Evolutionary conservation across 35 echinoderm and acorn worm genomes (phyloP).

Genomic region (Lytechinus pictus): DNA sequence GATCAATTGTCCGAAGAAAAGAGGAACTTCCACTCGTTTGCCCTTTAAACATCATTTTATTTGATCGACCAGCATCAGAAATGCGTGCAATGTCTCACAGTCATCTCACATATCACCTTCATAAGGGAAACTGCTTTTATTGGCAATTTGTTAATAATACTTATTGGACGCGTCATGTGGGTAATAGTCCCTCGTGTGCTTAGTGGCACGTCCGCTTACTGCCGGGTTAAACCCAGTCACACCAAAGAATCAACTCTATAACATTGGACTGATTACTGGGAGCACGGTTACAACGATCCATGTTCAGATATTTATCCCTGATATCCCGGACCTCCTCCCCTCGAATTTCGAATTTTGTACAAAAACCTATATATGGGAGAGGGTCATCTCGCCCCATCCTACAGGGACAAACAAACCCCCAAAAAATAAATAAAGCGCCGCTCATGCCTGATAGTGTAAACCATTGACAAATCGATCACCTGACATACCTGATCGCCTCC

Average conservation of each 20-base stretch:
- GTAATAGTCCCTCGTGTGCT: neutral
- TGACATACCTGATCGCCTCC: neutral
- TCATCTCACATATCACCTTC: neutral
- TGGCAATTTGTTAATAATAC: neutral
- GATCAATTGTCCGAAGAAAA: neutral
- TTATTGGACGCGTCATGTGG: neutral
- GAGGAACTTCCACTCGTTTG: neutral
- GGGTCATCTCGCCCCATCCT: too few species aligned
- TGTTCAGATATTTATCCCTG: too few species aligned
- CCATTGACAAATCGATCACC: too few species aligned
- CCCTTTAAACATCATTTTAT: neutral
- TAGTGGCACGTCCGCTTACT: neutral
- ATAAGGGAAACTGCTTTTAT: neutral
- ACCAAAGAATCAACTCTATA: too few species aligned
- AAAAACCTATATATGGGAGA: too few species aligned
- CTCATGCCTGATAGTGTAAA: too few species aligned
- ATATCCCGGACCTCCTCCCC: too few species aligned
- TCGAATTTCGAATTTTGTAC: too few species aligned
- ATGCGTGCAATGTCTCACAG: neutral
- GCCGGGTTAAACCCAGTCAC: neutral
- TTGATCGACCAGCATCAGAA: neutral
- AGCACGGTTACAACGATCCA: too few species aligned
- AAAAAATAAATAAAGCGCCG: too few species aligned
- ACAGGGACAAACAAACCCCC: too few species aligned
- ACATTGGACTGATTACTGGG: too few species aligned